Conservation (phyloP, 2,113 vertebrate species). For the Semicossyphus pulcher region DNA sequence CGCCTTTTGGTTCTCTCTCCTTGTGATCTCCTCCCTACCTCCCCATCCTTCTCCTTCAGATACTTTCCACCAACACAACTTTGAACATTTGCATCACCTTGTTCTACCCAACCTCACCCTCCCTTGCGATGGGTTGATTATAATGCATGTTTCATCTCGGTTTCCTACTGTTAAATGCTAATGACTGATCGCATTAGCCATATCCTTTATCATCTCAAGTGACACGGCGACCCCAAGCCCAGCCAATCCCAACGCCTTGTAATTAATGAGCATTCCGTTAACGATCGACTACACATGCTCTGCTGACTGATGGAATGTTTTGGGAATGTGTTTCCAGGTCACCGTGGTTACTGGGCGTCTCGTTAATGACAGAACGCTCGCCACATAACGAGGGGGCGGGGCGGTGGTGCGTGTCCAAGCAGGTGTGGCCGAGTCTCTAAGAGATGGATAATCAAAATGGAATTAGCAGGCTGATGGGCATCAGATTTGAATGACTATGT, state of each 20-base stretch:
- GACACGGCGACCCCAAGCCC: conserved; percentile 57
- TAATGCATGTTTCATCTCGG: conserved; percentile 49
- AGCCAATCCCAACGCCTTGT: conserved; percentile 57
- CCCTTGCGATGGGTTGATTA: conserved; percentile 34
- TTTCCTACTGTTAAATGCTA: conserved; percentile 59
- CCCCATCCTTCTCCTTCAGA: neutral
- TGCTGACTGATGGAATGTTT: conserved; percentile 78
- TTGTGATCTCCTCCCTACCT: conserved; percentile 5
- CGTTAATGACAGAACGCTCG: conserved; percentile 58
- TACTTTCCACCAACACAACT: conserved; percentile 25
- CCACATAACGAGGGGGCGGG: conserved; percentile 47
- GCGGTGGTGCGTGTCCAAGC: conserved; percentile 56
- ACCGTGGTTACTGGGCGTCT: conserved; percentile 58
- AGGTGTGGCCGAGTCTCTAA: conserved; percentile 62
- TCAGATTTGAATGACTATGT: conserved; percentile 36
- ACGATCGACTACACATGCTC: conserved; percentile 61
- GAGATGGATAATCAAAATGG: conserved; percentile 62
- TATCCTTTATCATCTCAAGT: conserved; percentile 70
- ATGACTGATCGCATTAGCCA: conserved; percentile 71
- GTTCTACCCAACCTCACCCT: conserved; percentile 25
- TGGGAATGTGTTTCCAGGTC: conserved; percentile 64
- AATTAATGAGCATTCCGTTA: conserved; percentile 72
- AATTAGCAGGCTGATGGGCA: conserved; percentile 51
- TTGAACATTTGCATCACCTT: conserved; percentile 45
- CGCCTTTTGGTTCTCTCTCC: conserved; percentile 8